phyloP scores from a whole-genome alignment of 2,888 invertebrate species.

The Eupsilia transversa region DNA sequence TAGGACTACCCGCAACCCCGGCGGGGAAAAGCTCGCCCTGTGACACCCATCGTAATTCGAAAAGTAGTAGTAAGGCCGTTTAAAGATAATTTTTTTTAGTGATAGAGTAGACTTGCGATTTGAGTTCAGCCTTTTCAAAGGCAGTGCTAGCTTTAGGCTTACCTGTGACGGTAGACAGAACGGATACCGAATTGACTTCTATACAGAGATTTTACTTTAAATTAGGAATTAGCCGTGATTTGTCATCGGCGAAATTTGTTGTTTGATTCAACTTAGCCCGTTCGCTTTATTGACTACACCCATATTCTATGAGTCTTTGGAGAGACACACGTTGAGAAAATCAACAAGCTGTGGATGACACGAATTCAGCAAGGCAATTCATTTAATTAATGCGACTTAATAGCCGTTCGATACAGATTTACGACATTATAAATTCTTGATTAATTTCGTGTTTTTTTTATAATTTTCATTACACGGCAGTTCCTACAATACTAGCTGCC shows the following conservation, averaged over 20 bases:
- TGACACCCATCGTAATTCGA: no score
- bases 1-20: no score
- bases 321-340: background rate
- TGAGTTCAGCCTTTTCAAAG: background rate
- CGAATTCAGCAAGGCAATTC: background rate
- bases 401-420: background rate
- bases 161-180: background rate
- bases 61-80: background rate
- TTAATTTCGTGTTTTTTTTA: no score
- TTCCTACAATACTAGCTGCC: background rate
- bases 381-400: background rate
- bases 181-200: background rate
- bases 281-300: background rate
- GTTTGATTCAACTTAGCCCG: background rate
- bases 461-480: background rate
- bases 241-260: background rate
- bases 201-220: background rate
- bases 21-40: no score
- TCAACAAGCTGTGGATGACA: background rate
- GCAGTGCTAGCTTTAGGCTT: background rate
- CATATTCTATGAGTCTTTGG: background rate
- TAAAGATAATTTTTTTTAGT: background rate
- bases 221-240: background rate
- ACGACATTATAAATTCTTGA: constrained; percentile 4
- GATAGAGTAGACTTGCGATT: background rate